These are phyloP conservation scores for Ariolimax columbianus DNA, from an alignment of 2,888 invertebrate genomes.

Conservation along the genomic window DNA sequence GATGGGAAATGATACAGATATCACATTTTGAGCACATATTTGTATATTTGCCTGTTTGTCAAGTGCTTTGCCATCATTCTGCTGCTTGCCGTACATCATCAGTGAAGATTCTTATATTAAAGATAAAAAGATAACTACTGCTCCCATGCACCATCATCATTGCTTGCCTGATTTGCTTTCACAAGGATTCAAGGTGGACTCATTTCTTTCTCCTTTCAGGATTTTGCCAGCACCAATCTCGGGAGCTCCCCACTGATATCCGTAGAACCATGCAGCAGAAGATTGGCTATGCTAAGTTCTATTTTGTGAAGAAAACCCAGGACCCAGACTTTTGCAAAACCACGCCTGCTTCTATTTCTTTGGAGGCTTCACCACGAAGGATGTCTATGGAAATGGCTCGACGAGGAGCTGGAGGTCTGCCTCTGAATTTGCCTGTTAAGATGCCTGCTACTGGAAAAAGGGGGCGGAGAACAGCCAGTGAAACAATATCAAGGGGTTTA, in stretches of 20 bases:
- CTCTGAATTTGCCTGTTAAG: conserved; percentile 19
- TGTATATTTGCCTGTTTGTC: not conserved
- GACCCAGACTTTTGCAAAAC: conserved; percentile 38
- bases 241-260: conserved; percentile 45
- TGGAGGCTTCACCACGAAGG: conserved; percentile 48
- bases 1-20: not conserved
- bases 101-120: not conserved
- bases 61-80: not conserved
- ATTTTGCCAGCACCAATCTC: conserved; percentile 49
- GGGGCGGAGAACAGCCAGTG: conserved; percentile 17
- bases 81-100: not conserved
- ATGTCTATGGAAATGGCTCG: conserved; percentile 51
- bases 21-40: not conserved
- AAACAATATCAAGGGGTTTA: conserved; percentile 6
- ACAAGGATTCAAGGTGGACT: conserved; percentile 38
- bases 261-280: conserved; percentile 49
- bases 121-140: not conserved
- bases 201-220: conserved; percentile 47
- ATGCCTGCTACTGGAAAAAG: conserved; percentile 14
- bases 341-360: conserved; percentile 44
- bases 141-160: conserved; percentile 28
- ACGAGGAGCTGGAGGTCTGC: conserved; percentile 21
- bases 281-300: conserved; percentile 50
- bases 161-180: conserved; percentile 11
- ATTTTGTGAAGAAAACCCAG: conserved; percentile 50